Evolutionary conservation across 1,140 invertebrate genomes (phyloP), one percentile per base, ranked within the genome.

Genomic region (Plutomurus gul): DNA sequence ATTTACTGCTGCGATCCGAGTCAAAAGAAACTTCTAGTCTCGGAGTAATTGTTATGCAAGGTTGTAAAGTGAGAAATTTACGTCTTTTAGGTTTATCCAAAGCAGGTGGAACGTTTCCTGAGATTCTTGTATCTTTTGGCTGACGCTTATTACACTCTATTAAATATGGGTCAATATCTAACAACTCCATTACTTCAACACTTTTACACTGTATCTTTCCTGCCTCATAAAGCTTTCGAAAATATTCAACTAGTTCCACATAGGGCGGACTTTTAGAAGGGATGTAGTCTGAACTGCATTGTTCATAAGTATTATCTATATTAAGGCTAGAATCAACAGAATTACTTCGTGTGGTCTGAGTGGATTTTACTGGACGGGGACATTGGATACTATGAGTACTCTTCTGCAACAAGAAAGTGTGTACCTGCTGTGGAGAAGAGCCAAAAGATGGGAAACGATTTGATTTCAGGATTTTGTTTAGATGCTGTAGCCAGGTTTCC

Each of bases 401-500:
- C 56, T 65, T 65, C 56, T 65, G 56, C 56, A 65, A 65, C 27
- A 33, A 30, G 25, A 72, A 72, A 71, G 4, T 51, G 18, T 76
- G 74, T 82, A 80, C 81, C 78, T 82, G 81, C 20, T 37, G 51
- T n/a, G 74, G 47, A 10, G 77, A 76, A 5, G 56, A 72, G n/a
- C 47, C 76, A 73, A 72, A 72, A 10, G 81, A 77, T 30, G 78
- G 78, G 20, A 78, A 77, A 18, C 81, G 75, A 73, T 72, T 82
- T n/a, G 65, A 30, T 46, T 80, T 79, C 5, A 82, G 74, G 75
- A 81, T 75, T 51, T 75, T 76, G 13, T 84, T 87, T 5, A 96
- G 87, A 49, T 94, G 87, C 75, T 95, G 92, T 30, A 97, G 91
- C 96, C 96, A 98, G 75, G 92, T 91, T 77, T 92, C 91, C 71